Percentiles rank a stretch among this genome's conserved stretches.
These are phyloP conservation scores for Embiotoca jacksoni DNA, from an alignment of 2,113 vertebrate species.

Conservation along the genomic window DNA sequence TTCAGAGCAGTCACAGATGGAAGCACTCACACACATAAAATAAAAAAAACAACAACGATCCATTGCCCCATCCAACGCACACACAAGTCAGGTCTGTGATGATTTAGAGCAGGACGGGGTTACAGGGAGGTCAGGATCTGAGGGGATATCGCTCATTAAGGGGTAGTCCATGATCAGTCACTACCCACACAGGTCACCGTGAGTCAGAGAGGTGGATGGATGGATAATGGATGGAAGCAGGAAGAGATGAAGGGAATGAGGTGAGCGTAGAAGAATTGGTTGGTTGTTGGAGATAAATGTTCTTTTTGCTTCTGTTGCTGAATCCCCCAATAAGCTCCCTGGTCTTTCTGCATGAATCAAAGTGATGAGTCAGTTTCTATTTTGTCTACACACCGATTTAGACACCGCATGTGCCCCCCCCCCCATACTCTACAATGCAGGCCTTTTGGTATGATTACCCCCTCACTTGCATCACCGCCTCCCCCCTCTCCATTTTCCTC, in stretches of 20 bases:
- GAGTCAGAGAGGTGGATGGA: conserved; percentile 27
- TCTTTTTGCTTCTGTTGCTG: conserved; percentile 7
- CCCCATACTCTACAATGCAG: conserved; percentile 14
- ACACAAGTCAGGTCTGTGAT: conserved; percentile 2
- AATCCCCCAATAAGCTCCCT: conserved; percentile 17
- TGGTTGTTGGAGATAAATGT: conserved; percentile 24
- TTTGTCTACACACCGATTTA: conserved; percentile 57
- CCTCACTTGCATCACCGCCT: conserved; percentile 4
- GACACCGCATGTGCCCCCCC: conserved; percentile 41
- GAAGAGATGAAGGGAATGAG: conserved; percentile 3
- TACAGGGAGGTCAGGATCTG: conserved; percentile 21
- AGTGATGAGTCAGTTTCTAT: conserved; percentile 61
- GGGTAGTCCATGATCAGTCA: conserved; percentile 20
- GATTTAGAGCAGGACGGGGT: conserved; percentile 22
- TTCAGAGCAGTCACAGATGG: conserved; percentile 42
- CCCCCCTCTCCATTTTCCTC: conserved; percentile 49
- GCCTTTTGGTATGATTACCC: conserved; percentile 34
- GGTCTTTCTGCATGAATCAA: conserved; percentile 41
- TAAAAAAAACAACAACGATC: background rate
- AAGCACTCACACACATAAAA: conserved; percentile 18
- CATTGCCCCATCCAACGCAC: conserved; percentile 23
- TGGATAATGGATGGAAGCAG: conserved; percentile 26
- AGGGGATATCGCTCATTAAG: conserved; percentile 38
- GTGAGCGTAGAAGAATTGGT: background rate
- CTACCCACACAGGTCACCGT: conserved; percentile 26